These are phyloP conservation scores for Lerista edwardsae DNA, from an alignment of 2,797 vertebrate genomes.

Conservation along the genomic window DNA sequence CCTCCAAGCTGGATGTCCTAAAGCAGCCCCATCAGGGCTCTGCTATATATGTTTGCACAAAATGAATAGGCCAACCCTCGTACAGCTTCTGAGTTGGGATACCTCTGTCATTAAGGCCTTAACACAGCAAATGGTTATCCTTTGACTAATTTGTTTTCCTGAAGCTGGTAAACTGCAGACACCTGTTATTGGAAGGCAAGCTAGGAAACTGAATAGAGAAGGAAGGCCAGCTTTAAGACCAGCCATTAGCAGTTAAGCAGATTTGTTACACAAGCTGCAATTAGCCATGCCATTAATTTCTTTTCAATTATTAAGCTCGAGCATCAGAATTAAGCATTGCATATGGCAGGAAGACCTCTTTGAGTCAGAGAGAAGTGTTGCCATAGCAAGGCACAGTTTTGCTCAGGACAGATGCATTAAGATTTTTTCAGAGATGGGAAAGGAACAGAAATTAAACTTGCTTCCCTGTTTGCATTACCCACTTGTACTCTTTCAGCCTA, in stretches of 20 bases:
- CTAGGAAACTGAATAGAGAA: not conserved
- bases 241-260: constrained; percentile 50
- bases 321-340: not conserved
- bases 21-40: not conserved
- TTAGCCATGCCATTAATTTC: constrained; percentile 40
- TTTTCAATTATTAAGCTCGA: constrained; percentile 12
- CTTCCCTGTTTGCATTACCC: not conserved
- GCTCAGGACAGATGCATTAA: not conserved
- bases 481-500: not conserved
- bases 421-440: not conserved
- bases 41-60: not conserved
- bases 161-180: not conserved
- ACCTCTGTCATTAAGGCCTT: not conserved
- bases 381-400: constrained; percentile 1
- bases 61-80: not conserved
- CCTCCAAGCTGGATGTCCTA: not conserved
- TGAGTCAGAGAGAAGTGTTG: not conserved
- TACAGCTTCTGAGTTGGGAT: not conserved
- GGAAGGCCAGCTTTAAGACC: constrained; percentile 22
- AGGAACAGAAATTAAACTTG: constrained; percentile 5
- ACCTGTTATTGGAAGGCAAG: constrained; percentile 22
- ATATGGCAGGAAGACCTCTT: not conserved
- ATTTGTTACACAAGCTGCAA: constrained; percentile 51
- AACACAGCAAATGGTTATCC: not conserved
- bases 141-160: not conserved